A percentile compares a stretch with the other conserved stretches of the same genome.
Evolutionary conservation across 2,888 invertebrate species (phyloP).

Genomic region (Julus scandinavius): DNA sequence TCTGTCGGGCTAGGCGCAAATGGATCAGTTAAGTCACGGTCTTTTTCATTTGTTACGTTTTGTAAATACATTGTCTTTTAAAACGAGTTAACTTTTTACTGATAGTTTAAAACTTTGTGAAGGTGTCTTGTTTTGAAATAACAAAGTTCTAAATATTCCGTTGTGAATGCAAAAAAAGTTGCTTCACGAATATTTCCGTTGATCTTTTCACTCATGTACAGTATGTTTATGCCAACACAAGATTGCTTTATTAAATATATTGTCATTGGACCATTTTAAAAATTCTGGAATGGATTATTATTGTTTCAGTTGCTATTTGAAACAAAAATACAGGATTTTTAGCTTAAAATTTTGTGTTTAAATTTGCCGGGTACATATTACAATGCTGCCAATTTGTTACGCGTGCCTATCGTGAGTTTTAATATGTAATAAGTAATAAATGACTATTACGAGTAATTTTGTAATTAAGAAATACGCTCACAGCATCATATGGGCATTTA

Average conservation of each 20-base stretch:
- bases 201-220: slow-evolving; percentile 19
- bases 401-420: too few species aligned
- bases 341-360: too few species aligned
- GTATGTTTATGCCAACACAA: background rate
- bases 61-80: slow-evolving; percentile 48
- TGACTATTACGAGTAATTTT: too few species aligned
- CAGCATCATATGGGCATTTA: too few species aligned
- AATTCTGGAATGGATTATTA: background rate
- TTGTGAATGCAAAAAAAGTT: background rate
- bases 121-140: background rate
- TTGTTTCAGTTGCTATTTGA: background rate
- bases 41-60: slow-evolving; percentile 37
- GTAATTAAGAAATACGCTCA: too few species aligned
- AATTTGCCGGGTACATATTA: too few species aligned
- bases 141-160: background rate
- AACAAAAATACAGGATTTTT: too few species aligned
- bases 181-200: background rate
- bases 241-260: slow-evolving; percentile 43
- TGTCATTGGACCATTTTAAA: slow-evolving; percentile 3
- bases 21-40: background rate
- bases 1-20: slow-evolving; percentile 68
- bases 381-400: too few species aligned
- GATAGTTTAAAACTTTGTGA: slow-evolving; percentile 16
- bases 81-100: slow-evolving; percentile 37
- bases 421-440: too few species aligned